Evolutionary conservation across 2,888 invertebrate species (phyloP).

Genomic region (Nephrocerus scutellatus): DNA sequence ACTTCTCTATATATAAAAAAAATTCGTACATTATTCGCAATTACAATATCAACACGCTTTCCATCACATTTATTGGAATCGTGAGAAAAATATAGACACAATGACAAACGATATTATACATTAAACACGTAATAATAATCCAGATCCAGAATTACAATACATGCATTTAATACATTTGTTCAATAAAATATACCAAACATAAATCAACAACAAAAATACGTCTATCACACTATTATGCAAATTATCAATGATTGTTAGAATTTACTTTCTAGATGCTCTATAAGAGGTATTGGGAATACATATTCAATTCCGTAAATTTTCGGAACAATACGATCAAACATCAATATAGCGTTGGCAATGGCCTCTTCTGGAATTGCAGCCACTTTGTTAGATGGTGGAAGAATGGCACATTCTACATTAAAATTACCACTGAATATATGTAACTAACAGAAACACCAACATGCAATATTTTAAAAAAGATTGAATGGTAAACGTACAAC

Average conservation of each 20-base stretch:
- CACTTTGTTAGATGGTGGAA: slow-evolving; percentile 23
- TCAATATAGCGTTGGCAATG: slow-evolving; percentile 15
- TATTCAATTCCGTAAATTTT: slow-evolving; percentile 1
- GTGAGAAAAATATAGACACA: slow-evolving; percentile 12
- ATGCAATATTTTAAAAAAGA: slow-evolving; percentile 5
- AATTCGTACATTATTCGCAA: slow-evolving; percentile 14
- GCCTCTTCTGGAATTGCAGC: slow-evolving; percentile 24
- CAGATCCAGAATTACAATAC: neutral
- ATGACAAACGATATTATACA: slow-evolving; percentile 2
- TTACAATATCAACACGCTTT: slow-evolving; percentile 9
- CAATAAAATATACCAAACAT: neutral
- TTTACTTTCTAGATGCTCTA: slow-evolving; percentile 2
- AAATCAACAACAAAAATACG: slow-evolving; percentile 4
- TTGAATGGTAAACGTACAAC: slow-evolving; percentile 26
- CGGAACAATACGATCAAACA: slow-evolving; percentile 3
- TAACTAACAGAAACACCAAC: slow-evolving; percentile 23
- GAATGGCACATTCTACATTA: slow-evolving; percentile 17
- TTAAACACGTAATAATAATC: neutral
- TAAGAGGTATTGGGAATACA: slow-evolving; percentile 1
- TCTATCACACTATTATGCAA: slow-evolving; percentile 8
- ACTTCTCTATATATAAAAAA: slow-evolving; percentile 6
- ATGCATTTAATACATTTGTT: slow-evolving; percentile 1
- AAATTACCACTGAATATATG: slow-evolving; percentile 21
- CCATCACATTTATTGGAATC: slow-evolving; percentile 13
- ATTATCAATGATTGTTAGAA: neutral